Percentiles rank a stretch among this genome's conserved stretches.
Conservation (phyloP, 2,797 vertebrate genomes). For the Anomalospiza imberbis region DNA sequence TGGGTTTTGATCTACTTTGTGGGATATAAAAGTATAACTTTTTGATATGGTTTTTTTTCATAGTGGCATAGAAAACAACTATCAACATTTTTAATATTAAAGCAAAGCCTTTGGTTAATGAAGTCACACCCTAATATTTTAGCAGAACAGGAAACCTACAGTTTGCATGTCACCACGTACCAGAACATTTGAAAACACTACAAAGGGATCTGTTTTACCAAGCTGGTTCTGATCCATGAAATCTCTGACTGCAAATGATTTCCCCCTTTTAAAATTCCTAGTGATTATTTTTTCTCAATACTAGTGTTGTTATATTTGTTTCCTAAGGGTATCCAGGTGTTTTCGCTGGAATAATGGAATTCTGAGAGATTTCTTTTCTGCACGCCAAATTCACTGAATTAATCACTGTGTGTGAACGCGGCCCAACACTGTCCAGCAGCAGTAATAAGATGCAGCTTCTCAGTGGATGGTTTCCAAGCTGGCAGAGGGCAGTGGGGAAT, state of each 20-base stretch:
- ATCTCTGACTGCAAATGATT: background rate
- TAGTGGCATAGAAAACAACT: background rate
- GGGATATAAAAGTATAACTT: background rate
- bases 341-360: slow-evolving; percentile 16
- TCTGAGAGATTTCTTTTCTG: background rate
- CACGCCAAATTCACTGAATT: slow-evolving; percentile 1
- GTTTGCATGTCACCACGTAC: background rate
- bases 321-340: slow-evolving; percentile 31
- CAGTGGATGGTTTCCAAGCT: background rate
- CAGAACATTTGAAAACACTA: background rate
- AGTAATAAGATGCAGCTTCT: background rate
- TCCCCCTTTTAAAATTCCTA: slow-evolving; percentile 10
- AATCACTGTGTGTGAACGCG: background rate
- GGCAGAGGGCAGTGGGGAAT: background rate
- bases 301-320: slow-evolving; percentile 1
- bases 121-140: background rate
- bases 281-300: background rate
- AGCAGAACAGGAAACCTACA: background rate
- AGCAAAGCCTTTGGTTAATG: background rate
- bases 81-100: background rate
- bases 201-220: background rate
- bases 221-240: background rate
- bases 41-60: background rate
- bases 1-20: background rate
- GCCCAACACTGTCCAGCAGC: background rate